These are phyloP conservation scores for Brachionus asplanchnoidis DNA, from an alignment of 1,140 invertebrate genomes.

Conservation along the genomic window DNA sequence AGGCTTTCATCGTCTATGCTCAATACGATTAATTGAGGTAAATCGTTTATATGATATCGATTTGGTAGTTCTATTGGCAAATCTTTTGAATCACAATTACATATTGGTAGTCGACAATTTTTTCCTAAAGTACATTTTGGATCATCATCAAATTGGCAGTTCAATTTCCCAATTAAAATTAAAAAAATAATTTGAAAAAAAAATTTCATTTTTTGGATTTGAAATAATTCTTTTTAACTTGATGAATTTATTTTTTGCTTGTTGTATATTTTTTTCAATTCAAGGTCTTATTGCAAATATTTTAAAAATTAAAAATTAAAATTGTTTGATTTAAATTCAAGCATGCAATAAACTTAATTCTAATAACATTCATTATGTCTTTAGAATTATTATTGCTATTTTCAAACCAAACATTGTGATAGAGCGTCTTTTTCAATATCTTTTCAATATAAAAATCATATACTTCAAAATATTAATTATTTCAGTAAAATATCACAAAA, in stretches of 20 bases:
- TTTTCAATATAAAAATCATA: no score
- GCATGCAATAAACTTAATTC: no score
- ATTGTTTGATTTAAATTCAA: not conserved
- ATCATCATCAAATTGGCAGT: not conserved
- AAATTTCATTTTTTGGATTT: not conserved
- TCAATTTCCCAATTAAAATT: not conserved
- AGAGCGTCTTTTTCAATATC: no score
- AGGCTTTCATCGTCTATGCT: constrained; percentile 27
- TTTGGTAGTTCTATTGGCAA: constrained; percentile 12
- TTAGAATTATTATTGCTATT: no score
- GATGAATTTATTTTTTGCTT: not conserved
- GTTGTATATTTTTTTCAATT: not conserved
- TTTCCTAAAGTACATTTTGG: not conserved
- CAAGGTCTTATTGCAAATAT: not conserved
- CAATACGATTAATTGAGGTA: constrained; percentile 23
- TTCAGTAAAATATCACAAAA: no score
- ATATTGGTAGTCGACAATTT: constrained; percentile 9
- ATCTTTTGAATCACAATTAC: constrained; percentile 26
- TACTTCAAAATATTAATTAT: no score
- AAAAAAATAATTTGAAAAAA: not conserved
- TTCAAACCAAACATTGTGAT: no score
- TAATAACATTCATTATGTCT: no score
- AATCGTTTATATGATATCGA: not conserved
- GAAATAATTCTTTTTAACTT: not conserved
- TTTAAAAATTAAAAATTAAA: not conserved